Evolutionary conservation across 2,888 invertebrate species (phyloP), one percentile per base, ranked within the genome.

Genomic region (Melipona beecheii): DNA sequence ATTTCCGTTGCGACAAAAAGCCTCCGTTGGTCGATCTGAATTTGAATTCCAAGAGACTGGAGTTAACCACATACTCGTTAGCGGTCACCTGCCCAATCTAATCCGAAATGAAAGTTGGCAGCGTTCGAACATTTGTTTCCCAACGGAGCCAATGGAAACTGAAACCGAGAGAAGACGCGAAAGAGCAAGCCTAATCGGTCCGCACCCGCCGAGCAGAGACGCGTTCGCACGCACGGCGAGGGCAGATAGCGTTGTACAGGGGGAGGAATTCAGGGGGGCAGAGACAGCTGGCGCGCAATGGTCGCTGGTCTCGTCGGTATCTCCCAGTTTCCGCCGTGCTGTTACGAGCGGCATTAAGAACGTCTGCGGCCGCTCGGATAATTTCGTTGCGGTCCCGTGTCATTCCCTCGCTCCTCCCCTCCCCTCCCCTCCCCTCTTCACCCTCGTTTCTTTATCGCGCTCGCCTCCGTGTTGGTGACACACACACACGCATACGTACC

Each of bases 371-470:
- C 62, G 2, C 52, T 86, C 65, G 83, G 86, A 85, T 84, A 75
- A 88, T 88, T 89, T 88, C 83, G 84, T 78, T 83, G 84, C 76
- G 83, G 83, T 75, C 70, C 62, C 70, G 76, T 77, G 76, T 83
- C 71, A 70, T 74, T 60, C 60, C 50, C 65, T 27, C 36, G n/a
- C 72, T 62, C 36, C 50, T 64, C 50, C 36, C 36, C 36, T 36
- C 4, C 36, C 0, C 36, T 36, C 36, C 36, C 36, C 31, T 31
- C 31, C 31, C 0, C 31, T 3, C 0, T 49, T 50, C 72, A 62
- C 36, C 54, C 64, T 54, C 36, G 60, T 75, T 60, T 71, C 75
- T 84, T 75, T 78, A 71, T 74, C 70, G 77, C n/a, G 21, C 15
- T 3, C 75, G 19, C 60, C 43, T 9, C 2, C 64, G 54, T 70